Percentiles rank a stretch among this genome's conserved stretches.
Conservation (phyloP, 2,113 vertebrate species). For the Progne subis region DNA sequence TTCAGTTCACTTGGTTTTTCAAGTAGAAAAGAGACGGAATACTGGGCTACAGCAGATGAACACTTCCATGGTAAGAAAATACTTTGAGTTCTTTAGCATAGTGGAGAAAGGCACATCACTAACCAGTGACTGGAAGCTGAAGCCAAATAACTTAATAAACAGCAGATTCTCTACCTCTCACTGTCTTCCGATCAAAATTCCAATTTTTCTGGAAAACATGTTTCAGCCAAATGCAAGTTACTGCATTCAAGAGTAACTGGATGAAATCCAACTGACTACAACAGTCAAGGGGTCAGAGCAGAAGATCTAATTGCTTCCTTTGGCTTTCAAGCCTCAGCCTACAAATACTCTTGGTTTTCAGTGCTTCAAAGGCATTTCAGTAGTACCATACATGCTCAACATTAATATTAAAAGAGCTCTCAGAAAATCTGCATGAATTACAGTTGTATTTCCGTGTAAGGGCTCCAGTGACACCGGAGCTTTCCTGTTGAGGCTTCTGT, state of each 20-base stretch:
- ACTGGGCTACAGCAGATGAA: background rate
- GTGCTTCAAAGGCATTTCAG: background rate
- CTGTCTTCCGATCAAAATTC: background rate
- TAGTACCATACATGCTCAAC: background rate
- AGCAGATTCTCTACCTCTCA: background rate
- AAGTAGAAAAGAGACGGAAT: background rate
- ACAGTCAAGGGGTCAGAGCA: slow-evolving; percentile 3
- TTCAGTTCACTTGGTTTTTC: background rate
- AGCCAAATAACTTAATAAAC: slow-evolving; percentile 36
- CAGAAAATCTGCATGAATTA: slow-evolving; percentile 2
- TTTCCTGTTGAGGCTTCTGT: slow-evolving; percentile 30
- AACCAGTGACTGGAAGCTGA: background rate
- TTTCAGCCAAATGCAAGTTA: background rate
- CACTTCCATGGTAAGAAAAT: background rate
- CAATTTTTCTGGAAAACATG: background rate
- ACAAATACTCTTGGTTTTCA: background rate
- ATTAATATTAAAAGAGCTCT: slow-evolving; percentile 25
- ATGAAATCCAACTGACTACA: background rate
- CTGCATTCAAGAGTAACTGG: background rate
- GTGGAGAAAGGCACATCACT: background rate
- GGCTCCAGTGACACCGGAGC: slow-evolving; percentile 7
- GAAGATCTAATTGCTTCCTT: slow-evolving; percentile 19
- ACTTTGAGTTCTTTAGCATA: background rate
- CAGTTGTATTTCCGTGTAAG: background rate
- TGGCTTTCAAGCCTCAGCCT: background rate